A percentile compares a stretch with the other conserved stretches of the same genome.
Conservation (phyloP, 30 jellyfish, hydroid and myxozoan species). For the Sanderia malayensis region DNA sequence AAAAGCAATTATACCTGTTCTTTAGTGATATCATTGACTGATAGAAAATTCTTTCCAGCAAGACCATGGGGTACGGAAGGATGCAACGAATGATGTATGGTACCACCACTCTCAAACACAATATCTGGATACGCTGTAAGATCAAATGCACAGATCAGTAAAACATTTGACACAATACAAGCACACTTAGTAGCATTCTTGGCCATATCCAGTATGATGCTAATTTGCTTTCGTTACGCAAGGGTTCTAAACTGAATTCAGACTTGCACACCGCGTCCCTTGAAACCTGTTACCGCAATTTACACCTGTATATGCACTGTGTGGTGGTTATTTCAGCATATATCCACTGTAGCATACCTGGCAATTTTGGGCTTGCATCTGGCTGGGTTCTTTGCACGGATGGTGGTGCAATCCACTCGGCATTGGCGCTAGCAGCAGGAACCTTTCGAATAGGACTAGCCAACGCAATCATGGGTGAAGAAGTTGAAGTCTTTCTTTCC, state of each 20-base stretch:
- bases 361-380: constrained; percentile 57
- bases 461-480: constrained; percentile 26
- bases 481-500: constrained; percentile 27
- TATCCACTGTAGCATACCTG: too few species aligned
- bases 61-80: constrained; percentile 53
- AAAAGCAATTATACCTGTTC: constrained; percentile 92
- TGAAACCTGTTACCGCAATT: too few species aligned
- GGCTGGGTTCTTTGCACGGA: constrained; percentile 33
- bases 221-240: too few species aligned
- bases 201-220: too few species aligned
- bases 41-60: constrained; percentile 63
- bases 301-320: too few species aligned
- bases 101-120: constrained; percentile 23
- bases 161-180: too few species aligned
- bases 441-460: constrained; percentile 43
- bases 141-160: too few species aligned
- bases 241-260: too few species aligned
- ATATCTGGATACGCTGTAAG: constrained; percentile 28
- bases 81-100: constrained; percentile 11
- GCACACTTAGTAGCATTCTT: too few species aligned
- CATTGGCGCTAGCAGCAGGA: constrained; percentile 7
- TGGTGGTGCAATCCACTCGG: constrained; percentile 61
- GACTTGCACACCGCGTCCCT: too few species aligned
- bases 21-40: constrained; percentile 64
- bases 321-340: too few species aligned